Evolutionary conservation across 35 echinoderm and acorn worm species (phyloP).

Genomic region (Acanthaster planci): DNA sequence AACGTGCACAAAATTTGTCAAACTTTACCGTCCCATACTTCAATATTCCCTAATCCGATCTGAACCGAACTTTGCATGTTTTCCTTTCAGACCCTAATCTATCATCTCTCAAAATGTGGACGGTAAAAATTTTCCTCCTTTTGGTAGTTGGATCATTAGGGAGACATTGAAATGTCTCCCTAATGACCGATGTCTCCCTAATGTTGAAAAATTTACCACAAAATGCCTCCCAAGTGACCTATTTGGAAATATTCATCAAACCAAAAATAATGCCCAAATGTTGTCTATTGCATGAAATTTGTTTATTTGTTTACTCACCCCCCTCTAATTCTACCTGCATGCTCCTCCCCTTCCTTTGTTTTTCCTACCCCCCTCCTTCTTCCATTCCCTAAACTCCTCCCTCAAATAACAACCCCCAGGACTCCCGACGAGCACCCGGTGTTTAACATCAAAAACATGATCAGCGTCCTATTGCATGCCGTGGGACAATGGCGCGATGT

Average conservation of each 20-base stretch:
- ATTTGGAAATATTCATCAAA: not conserved
- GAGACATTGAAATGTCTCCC: too few relatives aligned
- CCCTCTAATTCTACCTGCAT: not conserved
- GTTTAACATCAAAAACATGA: slow-evolving; percentile 84
- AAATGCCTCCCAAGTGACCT: too few relatives aligned
- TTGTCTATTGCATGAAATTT: not conserved
- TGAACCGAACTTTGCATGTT: too few relatives aligned
- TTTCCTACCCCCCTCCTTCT: not conserved
- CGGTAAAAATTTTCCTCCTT: too few relatives aligned
- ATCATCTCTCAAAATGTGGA: too few relatives aligned
- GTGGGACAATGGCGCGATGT: slow-evolving; percentile 86
- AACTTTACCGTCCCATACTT: too few relatives aligned
- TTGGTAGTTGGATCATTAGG: too few relatives aligned
- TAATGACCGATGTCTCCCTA: too few relatives aligned
- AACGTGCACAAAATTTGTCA: too few relatives aligned
- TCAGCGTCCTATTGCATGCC: slow-evolving; percentile 70
- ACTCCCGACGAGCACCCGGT: slow-evolving; percentile 62
- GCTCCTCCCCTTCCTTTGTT: slow-evolving; percentile 7
- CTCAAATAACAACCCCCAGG: slow-evolving; percentile 33
- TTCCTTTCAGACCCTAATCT: too few relatives aligned
- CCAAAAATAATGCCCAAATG: not conserved
- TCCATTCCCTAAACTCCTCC: not conserved
- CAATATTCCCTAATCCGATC: too few relatives aligned
- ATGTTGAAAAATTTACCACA: too few relatives aligned
- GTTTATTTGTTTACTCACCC: slow-evolving; percentile 7